Conservation (phyloP, 2,888 invertebrate species). For the Dasypolia templi region DNA sequence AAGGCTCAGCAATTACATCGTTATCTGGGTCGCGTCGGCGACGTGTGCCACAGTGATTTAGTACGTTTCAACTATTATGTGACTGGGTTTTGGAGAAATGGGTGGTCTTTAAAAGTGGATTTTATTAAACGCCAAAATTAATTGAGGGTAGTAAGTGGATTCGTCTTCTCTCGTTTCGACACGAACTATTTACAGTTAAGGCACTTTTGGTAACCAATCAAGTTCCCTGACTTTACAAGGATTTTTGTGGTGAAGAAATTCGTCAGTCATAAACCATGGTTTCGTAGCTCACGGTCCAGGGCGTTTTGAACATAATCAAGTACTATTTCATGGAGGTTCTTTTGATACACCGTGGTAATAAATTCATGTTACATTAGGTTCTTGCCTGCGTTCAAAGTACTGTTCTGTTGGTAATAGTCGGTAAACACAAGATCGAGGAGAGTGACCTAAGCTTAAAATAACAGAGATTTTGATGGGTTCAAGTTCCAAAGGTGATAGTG, state of each 20-base stretch:
- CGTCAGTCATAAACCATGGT: background rate
- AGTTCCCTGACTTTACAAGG: background rate
- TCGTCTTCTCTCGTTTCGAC: background rate
- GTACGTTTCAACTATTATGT: conserved; percentile 35
- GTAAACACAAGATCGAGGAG: background rate
- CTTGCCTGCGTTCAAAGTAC: background rate
- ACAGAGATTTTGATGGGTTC: background rate
- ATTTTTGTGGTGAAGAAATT: background rate
- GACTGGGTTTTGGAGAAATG: conserved; percentile 46
- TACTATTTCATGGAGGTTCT: background rate
- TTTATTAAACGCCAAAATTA: background rate
- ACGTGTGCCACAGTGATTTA: conserved; percentile 60
- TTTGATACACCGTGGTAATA: background rate
- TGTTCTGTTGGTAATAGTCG: background rate
- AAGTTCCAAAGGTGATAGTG: background rate
- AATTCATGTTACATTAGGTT: background rate
- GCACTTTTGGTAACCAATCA: background rate
- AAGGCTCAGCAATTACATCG: conserved; percentile 69
- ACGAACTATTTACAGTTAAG: background rate
- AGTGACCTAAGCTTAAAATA: background rate
- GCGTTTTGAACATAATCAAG: background rate
- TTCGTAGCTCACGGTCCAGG: background rate
- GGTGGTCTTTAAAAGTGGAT: conserved; percentile 8
- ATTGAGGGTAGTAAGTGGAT: background rate
- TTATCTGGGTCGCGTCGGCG: conserved; percentile 65